Base-by-base conservation (phyloP, 2,797 vertebrate species). In the Anas capensis region DNA sequence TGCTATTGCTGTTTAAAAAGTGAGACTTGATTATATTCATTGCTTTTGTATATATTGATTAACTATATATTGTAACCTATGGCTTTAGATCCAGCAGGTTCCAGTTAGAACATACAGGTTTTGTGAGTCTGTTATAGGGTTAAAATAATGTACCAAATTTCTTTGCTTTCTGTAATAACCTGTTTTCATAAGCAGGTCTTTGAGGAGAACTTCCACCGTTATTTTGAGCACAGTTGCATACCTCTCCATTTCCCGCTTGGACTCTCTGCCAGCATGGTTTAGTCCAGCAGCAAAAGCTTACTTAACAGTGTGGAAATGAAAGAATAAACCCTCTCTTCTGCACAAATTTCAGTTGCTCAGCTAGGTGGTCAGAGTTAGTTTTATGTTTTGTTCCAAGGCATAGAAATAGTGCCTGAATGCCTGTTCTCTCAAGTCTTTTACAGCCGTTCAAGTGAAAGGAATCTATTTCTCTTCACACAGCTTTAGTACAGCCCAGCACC, bases 361-460 rank as follows among this genome's bases (percentile, higher is more conserved):
- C 21, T 90, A 80, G 71, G 56, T 76, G 13, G 58, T 71, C 38
- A 19, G 66, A 84, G 54, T 71, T 40, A 10, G 72, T 86, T 90
- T 92, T 40, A 20, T 82, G 44, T 82, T 90, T 92, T 82, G 68
- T 93, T 96, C 54, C 76, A 51, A 60, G 69, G 46, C 68, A 80
- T 27, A 77, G 89, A 86, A 92, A 64, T 60, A 71, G 56, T 69
- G 54, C 77, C 72, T 84, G 69, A 88, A 85, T 83, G 72, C 64
- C 76, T 75, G 29, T 85, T 85, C 82, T 66, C 71, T 90, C 66
- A 58, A 82, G 57, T 75, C 71, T 78, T 82, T 93, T 79, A 64
- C 69, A 86, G 58, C 44, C 1, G 0, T 80, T 92, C 34, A 48
- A 72, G 60, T 76, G 38, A 85, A 82, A 88, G 60, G 73, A 93